Base-by-base conservation (phyloP, 2,888 invertebrate species). In the Epistrophe eligans region DNA sequence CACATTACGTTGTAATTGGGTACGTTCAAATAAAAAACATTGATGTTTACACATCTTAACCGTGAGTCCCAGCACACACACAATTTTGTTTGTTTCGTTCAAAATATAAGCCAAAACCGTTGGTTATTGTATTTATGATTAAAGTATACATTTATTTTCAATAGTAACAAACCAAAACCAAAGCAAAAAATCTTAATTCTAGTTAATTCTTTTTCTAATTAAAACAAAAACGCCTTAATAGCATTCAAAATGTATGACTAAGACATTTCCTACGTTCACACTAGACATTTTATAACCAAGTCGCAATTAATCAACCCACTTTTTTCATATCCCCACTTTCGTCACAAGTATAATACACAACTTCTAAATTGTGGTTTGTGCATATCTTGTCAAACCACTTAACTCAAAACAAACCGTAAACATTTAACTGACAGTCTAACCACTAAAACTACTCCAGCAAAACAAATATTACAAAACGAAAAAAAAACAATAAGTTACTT, bases 371-470 rank as follows among this genome's bases (percentile, higher is more conserved):
- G 35, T 50, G 48, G 1, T 66, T 13, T 67, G 35, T 67, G 28
- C 40, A 55, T 57, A 64, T 67, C 60, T 73, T 79, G 73, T 71
- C 77, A 76, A 87, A 79, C 87, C 71, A 87, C 74, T 71, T 79
- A n/a, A 74, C 50, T 74, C 73, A 74, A 62, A 79, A 83, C 74
- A 79, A 79, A 83, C 55, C 83, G 79, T 72, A 83, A 83, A 79
- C 87, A 87, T 83, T 77, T n/a, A 82, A 77, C 71, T 74, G 82
- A 85, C 85, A 85, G 62, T 82, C 77, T 50, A 58, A 77, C 70
- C 71, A 74, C 70, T 74, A 58, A 74, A 81, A 70, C 43, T 55
- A 40, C 55, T 70, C 70, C 81, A 85, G 77, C 80, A 72, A 55
- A 35, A 38, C 64, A 58, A 58, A 72, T 62, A 62, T 50, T 62